These are phyloP conservation scores for Choloepus hoffmanni DNA, from an alignment of 2,113 vertebrate genomes.

Conservation along the genomic window DNA sequence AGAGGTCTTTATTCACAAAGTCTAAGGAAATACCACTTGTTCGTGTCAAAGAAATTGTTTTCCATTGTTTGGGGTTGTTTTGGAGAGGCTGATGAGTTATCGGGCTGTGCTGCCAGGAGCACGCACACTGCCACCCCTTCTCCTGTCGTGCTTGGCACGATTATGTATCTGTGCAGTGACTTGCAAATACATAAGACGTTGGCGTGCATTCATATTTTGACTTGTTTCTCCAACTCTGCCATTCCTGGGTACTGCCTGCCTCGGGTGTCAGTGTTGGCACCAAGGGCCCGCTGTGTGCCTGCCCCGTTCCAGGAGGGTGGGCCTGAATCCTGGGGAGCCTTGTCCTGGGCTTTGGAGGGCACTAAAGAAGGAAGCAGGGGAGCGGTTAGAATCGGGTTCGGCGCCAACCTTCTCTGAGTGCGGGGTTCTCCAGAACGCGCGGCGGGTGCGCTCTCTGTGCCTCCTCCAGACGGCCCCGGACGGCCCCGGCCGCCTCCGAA, in stretches of 20 bases:
- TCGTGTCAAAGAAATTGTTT: not conserved
- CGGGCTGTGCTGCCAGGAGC: not conserved
- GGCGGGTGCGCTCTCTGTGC: rapidly evolving
- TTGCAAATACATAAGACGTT: not conserved
- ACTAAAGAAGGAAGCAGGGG: not conserved
- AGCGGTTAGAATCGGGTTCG: not conserved
- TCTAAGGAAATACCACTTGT: not conserved
- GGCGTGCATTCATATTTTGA: not conserved
- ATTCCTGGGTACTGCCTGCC: not conserved
- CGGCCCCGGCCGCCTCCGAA: not conserved
- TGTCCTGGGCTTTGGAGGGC: no score
- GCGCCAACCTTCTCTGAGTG: rapidly evolving
- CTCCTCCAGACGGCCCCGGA: not conserved
- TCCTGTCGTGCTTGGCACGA: not conserved
- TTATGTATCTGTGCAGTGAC: not conserved
- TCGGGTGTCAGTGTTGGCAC: no score
- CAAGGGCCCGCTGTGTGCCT: no score
- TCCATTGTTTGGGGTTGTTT: not conserved
- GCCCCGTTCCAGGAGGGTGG: no score
- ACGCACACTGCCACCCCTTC: not conserved
- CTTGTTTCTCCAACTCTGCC: not conserved
- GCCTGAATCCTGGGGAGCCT: no score
- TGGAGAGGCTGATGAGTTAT: not conserved
- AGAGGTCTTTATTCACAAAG: not conserved
- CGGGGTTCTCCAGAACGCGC: rapidly evolving